These are phyloP conservation scores for Cotesia chilonis DNA, from an alignment of 1,140 invertebrate species.

Conservation along the genomic window DNA sequence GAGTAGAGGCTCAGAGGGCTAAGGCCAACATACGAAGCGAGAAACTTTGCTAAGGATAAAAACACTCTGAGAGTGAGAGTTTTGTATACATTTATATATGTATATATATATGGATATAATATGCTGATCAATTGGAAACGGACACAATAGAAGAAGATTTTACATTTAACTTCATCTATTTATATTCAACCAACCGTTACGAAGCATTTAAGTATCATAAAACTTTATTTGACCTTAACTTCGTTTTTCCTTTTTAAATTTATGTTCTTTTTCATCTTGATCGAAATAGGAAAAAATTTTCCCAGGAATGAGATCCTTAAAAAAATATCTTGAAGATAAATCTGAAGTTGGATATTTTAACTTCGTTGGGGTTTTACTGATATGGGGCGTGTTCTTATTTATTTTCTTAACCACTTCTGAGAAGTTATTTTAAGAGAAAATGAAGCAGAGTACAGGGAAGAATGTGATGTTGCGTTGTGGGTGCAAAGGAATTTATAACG, in stretches of 20 bases:
- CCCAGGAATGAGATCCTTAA: too few species aligned
- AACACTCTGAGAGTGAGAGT: conserved; percentile 23
- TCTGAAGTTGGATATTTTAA: too few species aligned
- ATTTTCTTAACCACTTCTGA: neutral
- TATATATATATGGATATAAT: neutral
- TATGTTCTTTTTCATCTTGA: too few species aligned
- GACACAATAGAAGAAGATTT: too few species aligned
- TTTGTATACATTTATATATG: conserved; percentile 5
- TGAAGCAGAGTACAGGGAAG: neutral
- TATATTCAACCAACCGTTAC: too few species aligned
- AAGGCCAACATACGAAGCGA: conserved; percentile 19
- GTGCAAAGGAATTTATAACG: conserved; percentile 16
- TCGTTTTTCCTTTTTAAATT: too few species aligned
- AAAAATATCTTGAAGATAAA: too few species aligned
- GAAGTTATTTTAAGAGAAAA: neutral
- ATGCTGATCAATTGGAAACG: neutral
- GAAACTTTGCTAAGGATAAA: conserved; percentile 24
- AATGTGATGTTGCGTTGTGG: neutral
- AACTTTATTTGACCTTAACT: too few species aligned
- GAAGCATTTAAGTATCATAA: too few species aligned
- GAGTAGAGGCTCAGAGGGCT: conserved; percentile 28
- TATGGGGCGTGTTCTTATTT: neutral
- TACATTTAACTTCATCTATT: too few species aligned
- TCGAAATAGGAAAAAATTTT: too few species aligned
- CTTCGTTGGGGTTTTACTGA: too few species aligned